Evolutionary conservation across 1,140 invertebrate genomes (phyloP).

Genomic region (Mizuhopecten yessoensis): DNA sequence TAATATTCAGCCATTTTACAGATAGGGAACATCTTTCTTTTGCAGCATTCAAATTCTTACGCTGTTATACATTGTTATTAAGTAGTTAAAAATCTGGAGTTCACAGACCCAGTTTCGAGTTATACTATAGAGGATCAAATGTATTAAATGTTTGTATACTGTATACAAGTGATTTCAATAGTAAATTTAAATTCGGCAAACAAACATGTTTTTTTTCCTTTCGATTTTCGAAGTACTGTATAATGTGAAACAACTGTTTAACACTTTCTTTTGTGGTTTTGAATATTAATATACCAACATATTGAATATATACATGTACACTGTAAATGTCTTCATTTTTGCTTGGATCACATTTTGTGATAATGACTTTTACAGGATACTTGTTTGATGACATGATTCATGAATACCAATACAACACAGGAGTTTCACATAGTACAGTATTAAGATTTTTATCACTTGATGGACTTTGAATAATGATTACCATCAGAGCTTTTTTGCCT

Average conservation of each 20-base stretch:
- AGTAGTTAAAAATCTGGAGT: background rate
- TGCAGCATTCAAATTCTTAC: background rate
- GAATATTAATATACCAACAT: too few species aligned
- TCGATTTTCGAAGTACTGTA: background rate
- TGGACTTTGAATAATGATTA: too few species aligned
- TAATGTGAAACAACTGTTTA: background rate
- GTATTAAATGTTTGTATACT: background rate
- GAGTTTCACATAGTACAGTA: background rate
- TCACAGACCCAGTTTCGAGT: too few species aligned
- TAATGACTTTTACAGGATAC: too few species aligned
- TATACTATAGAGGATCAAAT: background rate
- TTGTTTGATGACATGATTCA: too few species aligned
- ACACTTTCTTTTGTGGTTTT: too few species aligned
- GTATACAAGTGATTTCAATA: background rate
- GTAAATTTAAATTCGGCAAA: background rate
- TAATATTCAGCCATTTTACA: too few species aligned
- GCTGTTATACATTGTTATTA: background rate
- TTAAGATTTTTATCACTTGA: background rate
- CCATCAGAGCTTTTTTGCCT: too few species aligned
- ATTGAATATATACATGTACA: too few species aligned
- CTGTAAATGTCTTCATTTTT: too few species aligned
- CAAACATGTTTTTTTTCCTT: background rate
- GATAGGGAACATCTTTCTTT: background rate
- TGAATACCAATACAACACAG: too few species aligned
- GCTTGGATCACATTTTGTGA: too few species aligned